A percentile compares a stretch with the other conserved stretches of the same genome.
Conservation (phyloP, 53 echinoderm and acorn worm genomes). For the Astropecten irregularis region DNA sequence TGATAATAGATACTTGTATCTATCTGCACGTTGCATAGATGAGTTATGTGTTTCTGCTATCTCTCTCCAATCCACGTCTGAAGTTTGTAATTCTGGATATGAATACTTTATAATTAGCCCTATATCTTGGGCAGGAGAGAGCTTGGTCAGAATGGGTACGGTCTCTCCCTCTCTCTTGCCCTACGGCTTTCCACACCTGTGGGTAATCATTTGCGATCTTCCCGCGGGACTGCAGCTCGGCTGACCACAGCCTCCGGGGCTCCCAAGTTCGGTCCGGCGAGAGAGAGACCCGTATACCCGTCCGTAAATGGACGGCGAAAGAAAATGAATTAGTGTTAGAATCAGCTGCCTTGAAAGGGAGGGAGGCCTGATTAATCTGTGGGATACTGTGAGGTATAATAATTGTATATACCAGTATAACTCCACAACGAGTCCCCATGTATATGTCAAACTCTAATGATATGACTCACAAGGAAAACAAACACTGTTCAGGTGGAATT, state of each 20-base stretch:
- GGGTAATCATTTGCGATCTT: constrained; percentile 12
- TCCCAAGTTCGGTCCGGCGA: not conserved
- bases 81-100: too few species aligned
- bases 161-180: too few species aligned
- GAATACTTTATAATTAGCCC: too few species aligned
- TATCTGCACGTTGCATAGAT: too few species aligned
- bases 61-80: too few species aligned
- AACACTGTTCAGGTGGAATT: not conserved
- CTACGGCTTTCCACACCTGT: constrained; percentile 36
- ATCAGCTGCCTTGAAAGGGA: constrained; percentile 31
- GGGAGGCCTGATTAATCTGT: not conserved
- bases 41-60: too few species aligned
- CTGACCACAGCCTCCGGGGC: constrained; percentile 21
- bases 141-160: too few species aligned
- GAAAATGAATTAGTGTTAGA: constrained; percentile 40
- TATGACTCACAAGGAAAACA: constrained; percentile 42
- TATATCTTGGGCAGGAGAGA: too few species aligned
- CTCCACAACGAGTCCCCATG: too few species aligned
- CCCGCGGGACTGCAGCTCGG: not conserved
- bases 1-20: too few species aligned
- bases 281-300: too few species aligned
- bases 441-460: not conserved
- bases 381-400: not conserved
- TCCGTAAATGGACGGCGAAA: not conserved
- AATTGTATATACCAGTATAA: too few species aligned